These are phyloP conservation scores for Himalopsyche phryganea DNA, from an alignment of 1,140 invertebrate species.

Conservation along the genomic window DNA sequence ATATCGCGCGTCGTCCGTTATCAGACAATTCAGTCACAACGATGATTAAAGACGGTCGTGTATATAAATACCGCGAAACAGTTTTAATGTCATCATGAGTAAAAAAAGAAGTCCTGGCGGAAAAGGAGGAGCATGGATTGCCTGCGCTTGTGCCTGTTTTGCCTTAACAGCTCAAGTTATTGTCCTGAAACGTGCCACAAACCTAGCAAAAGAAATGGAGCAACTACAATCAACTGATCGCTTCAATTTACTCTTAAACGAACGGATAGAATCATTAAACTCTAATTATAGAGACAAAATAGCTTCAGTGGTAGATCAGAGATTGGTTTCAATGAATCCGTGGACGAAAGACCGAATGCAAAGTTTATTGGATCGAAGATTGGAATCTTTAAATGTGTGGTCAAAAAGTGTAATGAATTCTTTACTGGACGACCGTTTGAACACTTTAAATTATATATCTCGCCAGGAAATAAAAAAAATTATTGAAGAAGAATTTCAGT, in stretches of 20 bases:
- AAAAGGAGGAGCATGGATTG: not conserved
- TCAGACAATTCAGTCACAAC: no score
- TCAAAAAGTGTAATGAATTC: not conserved
- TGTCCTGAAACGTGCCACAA: not conserved
- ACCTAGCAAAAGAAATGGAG: slow-evolving; percentile 3
- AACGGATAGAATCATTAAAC: not conserved
- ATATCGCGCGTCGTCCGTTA: no score
- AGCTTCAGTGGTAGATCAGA: not conserved
- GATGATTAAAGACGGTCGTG: no score
- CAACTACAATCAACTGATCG: not conserved
- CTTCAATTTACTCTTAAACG: not conserved
- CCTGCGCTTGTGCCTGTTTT: slow-evolving; percentile 1
- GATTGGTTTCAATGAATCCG: not conserved
- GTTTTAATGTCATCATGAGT: not conserved
- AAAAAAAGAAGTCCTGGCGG: not conserved
- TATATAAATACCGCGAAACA: no score
- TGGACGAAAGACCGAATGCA: not conserved
- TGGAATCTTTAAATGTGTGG: slow-evolving; percentile 10
- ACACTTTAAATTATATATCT: not conserved
- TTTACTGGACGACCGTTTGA: slow-evolving; percentile 1
- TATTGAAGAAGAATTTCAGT: not conserved
- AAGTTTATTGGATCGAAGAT: not conserved
- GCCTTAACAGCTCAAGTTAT: slow-evolving; percentile 3
- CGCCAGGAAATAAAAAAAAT: not conserved
- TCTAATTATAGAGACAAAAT: not conserved